Percentiles rank a stretch among this genome's conserved stretches.
Conservation (phyloP, 1,140 invertebrate genomes). For the Stratiolaelaps scimitus region DNA sequence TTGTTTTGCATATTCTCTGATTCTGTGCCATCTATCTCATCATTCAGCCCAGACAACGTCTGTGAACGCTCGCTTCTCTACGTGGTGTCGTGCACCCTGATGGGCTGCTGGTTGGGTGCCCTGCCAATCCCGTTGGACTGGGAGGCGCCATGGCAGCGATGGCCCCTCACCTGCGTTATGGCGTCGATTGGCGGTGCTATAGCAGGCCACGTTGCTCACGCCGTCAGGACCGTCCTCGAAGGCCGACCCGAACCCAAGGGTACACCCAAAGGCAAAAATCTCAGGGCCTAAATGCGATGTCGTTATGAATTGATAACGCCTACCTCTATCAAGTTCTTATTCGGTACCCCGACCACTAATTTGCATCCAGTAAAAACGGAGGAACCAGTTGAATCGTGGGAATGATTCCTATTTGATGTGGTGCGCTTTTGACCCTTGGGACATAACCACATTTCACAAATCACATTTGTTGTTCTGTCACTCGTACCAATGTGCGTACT, state of each 20-base stretch:
- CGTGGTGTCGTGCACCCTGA: slow-evolving; percentile 1
- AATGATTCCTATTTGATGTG: no score
- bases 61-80: slow-evolving; percentile 8
- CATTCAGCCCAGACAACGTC: slow-evolving; percentile 2
- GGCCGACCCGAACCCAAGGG: neutral
- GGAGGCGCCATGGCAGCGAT: slow-evolving; percentile 16
- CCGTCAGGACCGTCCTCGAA: neutral
- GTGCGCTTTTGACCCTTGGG: no score
- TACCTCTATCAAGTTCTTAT: no score
- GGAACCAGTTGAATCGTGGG: no score
- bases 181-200: neutral
- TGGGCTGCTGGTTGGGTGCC: slow-evolving; percentile 17
- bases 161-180: slow-evolving; percentile 23
- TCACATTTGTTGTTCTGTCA: no score
- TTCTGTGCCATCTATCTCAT: no score
- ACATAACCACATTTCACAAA: no score
- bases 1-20: no score
- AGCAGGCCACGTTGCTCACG: slow-evolving; percentile 12
- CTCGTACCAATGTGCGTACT: no score
- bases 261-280: slow-evolving; percentile 6
- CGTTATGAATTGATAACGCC: no score
- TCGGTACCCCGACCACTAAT: no score
- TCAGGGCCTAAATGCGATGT: neutral
- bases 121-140: slow-evolving; percentile 10
- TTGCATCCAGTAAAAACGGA: no score